These are phyloP conservation scores for Cepaea hortensis DNA, from an alignment of 2,888 invertebrate species.

Conservation along the genomic window DNA sequence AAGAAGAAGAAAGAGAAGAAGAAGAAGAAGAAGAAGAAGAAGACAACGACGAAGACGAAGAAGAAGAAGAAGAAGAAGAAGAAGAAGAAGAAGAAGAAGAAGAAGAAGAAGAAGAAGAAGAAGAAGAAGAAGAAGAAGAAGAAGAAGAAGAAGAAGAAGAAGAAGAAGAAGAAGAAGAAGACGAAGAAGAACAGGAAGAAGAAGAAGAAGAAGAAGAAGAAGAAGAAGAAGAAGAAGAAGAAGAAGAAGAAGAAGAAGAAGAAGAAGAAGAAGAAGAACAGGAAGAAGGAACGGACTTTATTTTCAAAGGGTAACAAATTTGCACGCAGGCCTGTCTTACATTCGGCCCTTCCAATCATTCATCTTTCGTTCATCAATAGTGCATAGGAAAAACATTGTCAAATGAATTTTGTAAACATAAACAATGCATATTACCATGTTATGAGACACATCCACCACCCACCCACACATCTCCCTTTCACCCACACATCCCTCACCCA, in stretches of 20 bases:
- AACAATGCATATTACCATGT: too few species aligned
- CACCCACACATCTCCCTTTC: too few species aligned
- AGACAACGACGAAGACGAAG: too few species aligned
- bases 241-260: not conserved
- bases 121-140: not conserved
- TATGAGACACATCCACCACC: too few species aligned
- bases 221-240: not conserved
- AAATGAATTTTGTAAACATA: too few species aligned
- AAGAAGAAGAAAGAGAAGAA: not conserved
- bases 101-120: not conserved
- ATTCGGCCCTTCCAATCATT: too few species aligned
- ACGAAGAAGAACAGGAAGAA: not conserved
- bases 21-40: not conserved
- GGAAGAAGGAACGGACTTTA: not conserved
- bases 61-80: slow-evolving; percentile 12
- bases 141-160: not conserved
- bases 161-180: slow-evolving; percentile 2
- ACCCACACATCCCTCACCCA: too few species aligned
- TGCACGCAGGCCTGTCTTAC: too few species aligned
- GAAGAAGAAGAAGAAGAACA: not conserved
- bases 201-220: not conserved
- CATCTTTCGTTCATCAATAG: too few species aligned
- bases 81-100: slow-evolving; percentile 14
- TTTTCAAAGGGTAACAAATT: too few species aligned
- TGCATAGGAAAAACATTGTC: too few species aligned